These are phyloP conservation scores for Numida meleagris DNA, from an alignment of 2,113 vertebrate species.

Conservation along the genomic window DNA sequence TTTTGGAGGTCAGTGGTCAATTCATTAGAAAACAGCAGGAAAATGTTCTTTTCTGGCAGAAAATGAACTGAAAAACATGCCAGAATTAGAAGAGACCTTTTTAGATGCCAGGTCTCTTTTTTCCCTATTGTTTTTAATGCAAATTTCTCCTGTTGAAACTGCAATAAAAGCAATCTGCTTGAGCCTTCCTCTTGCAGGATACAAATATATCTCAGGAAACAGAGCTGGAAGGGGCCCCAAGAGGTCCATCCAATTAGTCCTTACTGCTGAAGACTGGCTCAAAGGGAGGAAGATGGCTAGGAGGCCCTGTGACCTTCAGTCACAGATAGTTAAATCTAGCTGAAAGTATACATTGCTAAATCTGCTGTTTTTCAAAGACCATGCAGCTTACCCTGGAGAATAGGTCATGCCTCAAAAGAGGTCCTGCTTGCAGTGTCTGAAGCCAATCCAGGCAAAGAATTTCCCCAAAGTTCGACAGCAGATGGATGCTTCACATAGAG, in stretches of 20 bases:
- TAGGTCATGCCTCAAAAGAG: background rate
- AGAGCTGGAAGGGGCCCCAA: slow-evolving; percentile 26
- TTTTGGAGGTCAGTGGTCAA: slow-evolving; percentile 17
- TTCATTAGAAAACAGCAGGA: slow-evolving; percentile 48
- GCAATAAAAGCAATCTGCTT: slow-evolving; percentile 32
- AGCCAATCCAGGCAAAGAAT: background rate
- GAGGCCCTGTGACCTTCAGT: background rate
- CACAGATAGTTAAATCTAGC: background rate
- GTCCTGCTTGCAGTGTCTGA: background rate
- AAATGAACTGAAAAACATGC: slow-evolving; percentile 15
- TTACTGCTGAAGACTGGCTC: slow-evolving; percentile 5
- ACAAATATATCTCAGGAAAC: slow-evolving; percentile 36
- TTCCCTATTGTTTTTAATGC: background rate
- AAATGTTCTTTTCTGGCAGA: background rate
- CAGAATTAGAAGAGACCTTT: slow-evolving; percentile 45
- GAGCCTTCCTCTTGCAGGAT: slow-evolving; percentile 24
- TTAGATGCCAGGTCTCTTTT: background rate
- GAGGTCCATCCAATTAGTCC: slow-evolving; percentile 31
- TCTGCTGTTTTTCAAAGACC: background rate
- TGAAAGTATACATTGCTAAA: background rate
- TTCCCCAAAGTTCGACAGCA: background rate
- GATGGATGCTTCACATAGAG: background rate
- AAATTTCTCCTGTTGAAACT: slow-evolving; percentile 18
- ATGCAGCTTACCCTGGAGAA: background rate
- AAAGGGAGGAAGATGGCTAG: background rate